Evolutionary conservation across 1,140 invertebrate genomes (phyloP), one percentile per base, ranked within the genome.

Genomic region (Neuroterus valhalla): DNA sequence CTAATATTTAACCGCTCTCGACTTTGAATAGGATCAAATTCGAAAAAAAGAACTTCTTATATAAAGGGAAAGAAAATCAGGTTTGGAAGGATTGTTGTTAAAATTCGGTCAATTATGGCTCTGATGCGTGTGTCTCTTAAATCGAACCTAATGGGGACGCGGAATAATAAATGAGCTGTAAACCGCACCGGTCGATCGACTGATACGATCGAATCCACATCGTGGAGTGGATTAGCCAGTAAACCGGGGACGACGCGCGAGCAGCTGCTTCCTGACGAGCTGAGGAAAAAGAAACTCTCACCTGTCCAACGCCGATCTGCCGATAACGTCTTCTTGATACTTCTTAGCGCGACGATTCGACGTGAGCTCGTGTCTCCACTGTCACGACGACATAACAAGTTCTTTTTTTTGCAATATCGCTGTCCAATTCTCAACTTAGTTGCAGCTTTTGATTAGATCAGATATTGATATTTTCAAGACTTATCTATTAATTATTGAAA

Each of bases 241-340:
- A 62, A 62, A 62, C 55, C 55, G n/a, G 31, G 31, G 55, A 62
- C 52, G 52, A 55, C 12, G 55, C 12, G 55, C 14, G 21, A 38
- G 55, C 55, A 62, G 55, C 55, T 62, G 55, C 21, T 62, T 62
- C 55, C 55, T 62, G 55, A 62, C 52, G 52, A 62, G 52, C 21
- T 26, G 23, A 62, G 23, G 23, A 62, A 62, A 62, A 62, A 62
- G 23, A 62, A 62, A 62, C 55, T 62, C 52, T 62, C 55, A 62
- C 55, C 55, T 62, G 55, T 62, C 55, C 55, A 31, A 62, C 23
- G 55, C 55, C 23, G 55, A 62, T 62, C 31, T 26, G 31, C 26
- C 31, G 31, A 62, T 62, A 62, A 62, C 31, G 55, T 62, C 55
- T 23, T 62, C 31, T 62, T 15, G 55, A 62, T 62, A 62, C 55